Conservation (phyloP, 2,113 vertebrate species). For the Leucoraja erinaceus region DNA sequence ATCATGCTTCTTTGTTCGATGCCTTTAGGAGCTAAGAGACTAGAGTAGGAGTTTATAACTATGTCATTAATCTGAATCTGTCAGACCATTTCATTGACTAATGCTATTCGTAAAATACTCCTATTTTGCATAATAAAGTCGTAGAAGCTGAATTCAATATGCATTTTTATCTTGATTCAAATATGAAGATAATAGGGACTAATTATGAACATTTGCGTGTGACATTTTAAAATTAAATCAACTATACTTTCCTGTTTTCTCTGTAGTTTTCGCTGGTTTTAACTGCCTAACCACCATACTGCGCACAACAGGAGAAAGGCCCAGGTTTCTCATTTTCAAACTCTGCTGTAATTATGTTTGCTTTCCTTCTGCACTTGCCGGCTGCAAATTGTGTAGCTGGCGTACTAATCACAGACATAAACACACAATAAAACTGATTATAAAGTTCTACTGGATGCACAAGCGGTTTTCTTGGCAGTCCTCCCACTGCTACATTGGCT, state of each 20-base stretch:
- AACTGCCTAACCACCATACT: neutral
- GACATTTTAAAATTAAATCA: neutral
- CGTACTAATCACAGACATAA: neutral
- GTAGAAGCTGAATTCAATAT: neutral
- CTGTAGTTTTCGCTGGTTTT: neutral
- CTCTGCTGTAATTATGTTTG: neutral
- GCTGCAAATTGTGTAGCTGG: neutral
- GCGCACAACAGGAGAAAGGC: neutral
- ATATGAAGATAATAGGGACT: neutral
- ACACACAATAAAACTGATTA: neutral
- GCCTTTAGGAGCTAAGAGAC: slow-evolving; percentile 17
- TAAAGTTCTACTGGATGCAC: neutral
- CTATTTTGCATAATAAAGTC: slow-evolving; percentile 11
- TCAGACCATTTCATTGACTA: neutral
- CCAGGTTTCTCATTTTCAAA: neutral
- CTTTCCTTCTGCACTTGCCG: neutral
- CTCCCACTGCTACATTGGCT: neutral
- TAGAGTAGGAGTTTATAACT: slow-evolving; percentile 14
- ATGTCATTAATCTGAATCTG: slow-evolving; percentile 33
- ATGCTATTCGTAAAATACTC: neutral
- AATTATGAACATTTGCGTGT: neutral
- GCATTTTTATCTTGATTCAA: neutral
- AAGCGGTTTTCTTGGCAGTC: neutral
- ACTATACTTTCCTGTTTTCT: neutral
- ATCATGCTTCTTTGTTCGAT: neutral